Evolutionary conservation across 2,888 invertebrate genomes (phyloP).

Genomic region (Agapetus fuscipes): DNA sequence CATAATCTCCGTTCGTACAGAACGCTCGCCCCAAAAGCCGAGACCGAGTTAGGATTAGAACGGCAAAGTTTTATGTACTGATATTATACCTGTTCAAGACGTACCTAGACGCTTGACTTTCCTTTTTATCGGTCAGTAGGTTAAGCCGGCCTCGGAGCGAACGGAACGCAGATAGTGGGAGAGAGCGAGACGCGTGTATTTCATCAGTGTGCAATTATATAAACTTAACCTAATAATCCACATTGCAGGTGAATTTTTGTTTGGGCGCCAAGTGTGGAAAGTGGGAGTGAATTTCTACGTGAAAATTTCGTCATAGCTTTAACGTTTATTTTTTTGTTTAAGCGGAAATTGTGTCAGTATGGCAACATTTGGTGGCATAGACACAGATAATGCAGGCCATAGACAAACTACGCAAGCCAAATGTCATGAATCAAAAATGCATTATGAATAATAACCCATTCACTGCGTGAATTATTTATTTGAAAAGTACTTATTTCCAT

Average conservation of each 20-base stretch:
- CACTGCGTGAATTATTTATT: no score
- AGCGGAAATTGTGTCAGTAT: background rate
- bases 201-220: constrained; percentile 5
- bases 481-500: no score
- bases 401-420: no score
- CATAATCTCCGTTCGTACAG: no score
- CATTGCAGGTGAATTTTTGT: constrained; percentile 10
- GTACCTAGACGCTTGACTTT: constrained; percentile 3
- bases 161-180: background rate
- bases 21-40: no score
- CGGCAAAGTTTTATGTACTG: no score
- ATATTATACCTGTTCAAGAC: no score
- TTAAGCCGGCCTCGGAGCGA: constrained; percentile 3
- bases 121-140: constrained; percentile 15
- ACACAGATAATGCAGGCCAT: background rate
- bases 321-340: background rate
- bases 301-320: background rate
- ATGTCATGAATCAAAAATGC: no score
- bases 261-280: background rate
- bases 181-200: background rate
- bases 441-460: no score
- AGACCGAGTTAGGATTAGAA: no score
- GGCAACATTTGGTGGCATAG: background rate
- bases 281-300: background rate
- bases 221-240: constrained; percentile 14